Conservation (phyloP, 2,888 invertebrate species). For the Trimorus sp. region DNA sequence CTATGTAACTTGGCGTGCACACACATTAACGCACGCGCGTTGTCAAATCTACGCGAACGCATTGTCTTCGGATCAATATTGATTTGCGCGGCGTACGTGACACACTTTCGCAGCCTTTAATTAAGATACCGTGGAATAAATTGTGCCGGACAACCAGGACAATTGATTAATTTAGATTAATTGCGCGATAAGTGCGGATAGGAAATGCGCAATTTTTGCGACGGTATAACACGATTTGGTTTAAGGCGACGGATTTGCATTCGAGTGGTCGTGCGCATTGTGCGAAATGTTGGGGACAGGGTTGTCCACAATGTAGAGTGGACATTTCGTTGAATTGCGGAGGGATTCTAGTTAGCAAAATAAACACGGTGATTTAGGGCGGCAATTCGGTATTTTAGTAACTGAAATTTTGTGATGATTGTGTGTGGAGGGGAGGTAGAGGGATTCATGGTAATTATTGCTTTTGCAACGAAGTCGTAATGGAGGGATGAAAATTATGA, state of each 20-base stretch:
- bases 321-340: too few relatives aligned
- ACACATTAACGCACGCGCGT: constrained; percentile 56
- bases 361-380: constrained; percentile 8
- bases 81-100: constrained; percentile 54
- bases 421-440: constrained; percentile 18
- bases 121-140: constrained; percentile 36
- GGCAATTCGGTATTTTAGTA: constrained; percentile 10
- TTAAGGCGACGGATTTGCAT: too few relatives aligned
- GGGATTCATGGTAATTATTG: constrained; percentile 67
- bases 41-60: constrained; percentile 62
- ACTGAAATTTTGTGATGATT: constrained; percentile 20
- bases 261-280: too few relatives aligned
- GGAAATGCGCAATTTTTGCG: too few relatives aligned
- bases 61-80: constrained; percentile 61
- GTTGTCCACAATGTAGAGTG: too few relatives aligned
- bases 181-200: not conserved
- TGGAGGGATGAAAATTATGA: constrained; percentile 39
- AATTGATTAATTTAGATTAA: constrained; percentile 22
- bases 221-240: too few relatives aligned
- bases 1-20: constrained; percentile 61
- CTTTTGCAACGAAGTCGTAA: constrained; percentile 24
- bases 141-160: not conserved
- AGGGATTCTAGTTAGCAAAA: constrained; percentile 1
- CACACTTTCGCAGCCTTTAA: constrained; percentile 54
- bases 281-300: too few relatives aligned